Evolutionary conservation across 2,888 invertebrate species (phyloP), one percentile per base, ranked within the genome.

Genomic region (Melanostoma mellinum): DNA sequence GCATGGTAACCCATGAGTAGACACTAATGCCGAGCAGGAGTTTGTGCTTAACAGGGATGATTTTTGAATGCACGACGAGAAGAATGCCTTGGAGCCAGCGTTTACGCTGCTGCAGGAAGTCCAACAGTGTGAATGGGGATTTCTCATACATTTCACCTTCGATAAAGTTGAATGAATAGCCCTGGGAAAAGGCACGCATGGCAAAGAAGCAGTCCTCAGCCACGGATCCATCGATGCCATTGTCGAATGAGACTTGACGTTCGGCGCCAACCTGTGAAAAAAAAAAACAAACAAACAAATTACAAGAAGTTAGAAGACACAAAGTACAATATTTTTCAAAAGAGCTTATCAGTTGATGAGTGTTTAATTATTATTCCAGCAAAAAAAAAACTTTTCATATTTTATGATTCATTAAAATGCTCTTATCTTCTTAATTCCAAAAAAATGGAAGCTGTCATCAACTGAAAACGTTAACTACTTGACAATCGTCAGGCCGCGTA

Each of bases 141-240:
- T 99, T 98, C 90, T 99, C 99, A 96, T 98, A 98, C 98, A 99
- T 98, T 92, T 99, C 99, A 60, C 99, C 98, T 90, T 99, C 98
- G 86, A 99, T 95, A 92, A 98, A 99, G 90, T 97, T 97, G 91
- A 99, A 99, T 30, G 95, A 94, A 90, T 96, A 98, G 35, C 98
- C 98, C 90, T 97, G 94, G 85, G 94, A 94, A 91, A 95, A 97
- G 3, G 98, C 98, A 86, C 97, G 95, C 98, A 99, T 98, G 30
- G 98, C 97, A 92, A 99, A 99, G 91, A 95, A 99, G 89, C 98
- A 98, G 91, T 99, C 99, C 91, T 99, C 99, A 30, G 99, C 98
- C n/a, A 99, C 96, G 0, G 98, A 98, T 30, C 99, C 98, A 91
- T 98, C 98, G 85, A 97, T 93, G 10, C 99, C 99, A 91, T 99